Conservation (phyloP, 1,140 invertebrate genomes). For the Drosophila eugracilis region DNA sequence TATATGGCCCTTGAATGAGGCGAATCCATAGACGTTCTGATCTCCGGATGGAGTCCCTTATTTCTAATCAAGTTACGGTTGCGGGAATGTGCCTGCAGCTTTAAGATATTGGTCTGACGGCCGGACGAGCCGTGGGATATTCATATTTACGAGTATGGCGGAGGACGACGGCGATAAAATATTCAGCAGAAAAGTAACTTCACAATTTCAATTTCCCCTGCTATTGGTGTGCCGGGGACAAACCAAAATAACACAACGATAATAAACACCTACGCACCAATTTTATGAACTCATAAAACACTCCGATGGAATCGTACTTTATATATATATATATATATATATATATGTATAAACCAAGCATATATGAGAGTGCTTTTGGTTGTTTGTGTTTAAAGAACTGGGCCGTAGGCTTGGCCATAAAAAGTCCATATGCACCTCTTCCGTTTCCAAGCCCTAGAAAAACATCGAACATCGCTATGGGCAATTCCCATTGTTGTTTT, state of each 20-base stretch:
- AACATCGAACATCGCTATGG: conserved; percentile 28
- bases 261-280: conserved; percentile 73
- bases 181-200: conserved; percentile 74
- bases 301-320: conserved; percentile 69
- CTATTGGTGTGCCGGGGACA: conserved; percentile 16
- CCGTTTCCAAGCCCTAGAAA: conserved; percentile 13
- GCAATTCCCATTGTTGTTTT: conserved; percentile 44
- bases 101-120: conserved; percentile 64
- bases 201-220: conserved; percentile 77
- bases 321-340: conserved; percentile 6
- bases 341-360: not conserved
- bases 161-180: conserved; percentile 58
- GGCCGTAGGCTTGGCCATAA: conserved; percentile 38
- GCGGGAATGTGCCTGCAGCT: conserved; percentile 51
- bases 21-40: not conserved
- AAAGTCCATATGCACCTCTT: conserved; percentile 54
- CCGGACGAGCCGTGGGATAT: conserved; percentile 38
- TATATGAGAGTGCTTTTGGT: not conserved
- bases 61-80: conserved; percentile 78
- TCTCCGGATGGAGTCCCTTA: conserved; percentile 6
- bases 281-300: conserved; percentile 83
- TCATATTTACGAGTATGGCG: conserved; percentile 69
- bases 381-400: conserved; percentile 17
- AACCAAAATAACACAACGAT: conserved; percentile 55
- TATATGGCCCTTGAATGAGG: conserved; percentile 43